Base-by-base conservation (phyloP, 2,113 vertebrate genomes). In the Phoenicopterus ruber region DNA sequence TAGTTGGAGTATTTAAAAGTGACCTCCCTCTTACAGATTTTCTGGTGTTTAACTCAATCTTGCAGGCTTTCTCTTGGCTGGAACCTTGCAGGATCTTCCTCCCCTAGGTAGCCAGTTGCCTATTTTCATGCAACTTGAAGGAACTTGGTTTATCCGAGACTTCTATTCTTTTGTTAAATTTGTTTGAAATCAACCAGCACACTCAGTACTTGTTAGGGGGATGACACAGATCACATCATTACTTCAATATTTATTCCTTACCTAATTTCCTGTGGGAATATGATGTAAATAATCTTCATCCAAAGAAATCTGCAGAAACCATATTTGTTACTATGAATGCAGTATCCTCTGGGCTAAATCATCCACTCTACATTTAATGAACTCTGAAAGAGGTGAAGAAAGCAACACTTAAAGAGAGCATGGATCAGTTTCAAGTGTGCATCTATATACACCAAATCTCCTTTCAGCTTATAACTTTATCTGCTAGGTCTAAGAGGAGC, bases 21-120 rank as follows among this genome's bases (percentile, higher is more conserved):
- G 34, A 82, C 93, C 94, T 93, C 92, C 85, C 89, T 95, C 79
- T 90, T 92, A 21, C 54, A 90, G 73, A 65, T 59, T 88, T 94
- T 74, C 22, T 78, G 17, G 22, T 81, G 20, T 76, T 88, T 84
- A 72, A 59, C n/a, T 85, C 62, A 44, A 86, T 74, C 77, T 78
- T 91, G 55, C 10, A 82, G 91, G 69, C 38, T 87, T 91, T 86
- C 59, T 83, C 84, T 82, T 95, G 52, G 38, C 82, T 72, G 31
- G 38, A 44, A 86, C 71, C 77, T 78, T 91, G 55, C 10, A 82
- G 91, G 69, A 19, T 84, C 55, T 47, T 92, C 19, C 49, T 61
- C 49, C 14, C 25, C 11, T 65, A 54, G 10, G 31, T 24, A 82
- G 49, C 21, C 28, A 71, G 26, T 69, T 93, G 31, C 12, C 34